Conservation (phyloP, 1,140 invertebrate species). For the Pinna nobilis region DNA sequence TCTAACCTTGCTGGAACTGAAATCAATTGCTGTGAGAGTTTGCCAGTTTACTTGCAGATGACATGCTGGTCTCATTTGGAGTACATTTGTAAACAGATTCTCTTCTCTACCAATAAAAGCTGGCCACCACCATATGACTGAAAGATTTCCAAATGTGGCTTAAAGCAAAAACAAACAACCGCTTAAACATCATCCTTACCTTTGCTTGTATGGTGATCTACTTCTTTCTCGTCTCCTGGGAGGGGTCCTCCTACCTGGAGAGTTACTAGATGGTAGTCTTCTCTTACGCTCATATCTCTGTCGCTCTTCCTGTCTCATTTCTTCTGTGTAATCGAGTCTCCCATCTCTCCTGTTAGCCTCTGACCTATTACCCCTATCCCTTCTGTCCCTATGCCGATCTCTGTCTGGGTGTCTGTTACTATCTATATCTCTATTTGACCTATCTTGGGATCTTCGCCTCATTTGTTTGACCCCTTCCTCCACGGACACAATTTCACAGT, state of each 20-base stretch:
- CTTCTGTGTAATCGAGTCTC: no score
- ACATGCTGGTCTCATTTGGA: no score
- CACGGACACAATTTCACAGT: conserved; percentile 20
- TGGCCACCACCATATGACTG: neutral
- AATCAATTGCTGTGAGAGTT: no score
- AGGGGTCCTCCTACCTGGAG: conserved; percentile 17
- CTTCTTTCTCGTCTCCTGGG: conserved; percentile 13
- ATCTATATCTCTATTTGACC: conserved; percentile 42
- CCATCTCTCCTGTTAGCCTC: no score
- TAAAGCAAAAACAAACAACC: neutral
- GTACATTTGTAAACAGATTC: no score
- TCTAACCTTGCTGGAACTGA: no score
- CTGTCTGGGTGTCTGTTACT: neutral
- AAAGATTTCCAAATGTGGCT: neutral
- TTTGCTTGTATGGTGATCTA: conserved; percentile 14
- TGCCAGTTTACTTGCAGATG: no score
- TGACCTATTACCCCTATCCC: conserved; percentile 1
- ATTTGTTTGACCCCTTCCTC: conserved; percentile 5
- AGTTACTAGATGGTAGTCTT: no score
- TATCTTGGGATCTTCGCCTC: conserved; percentile 43
- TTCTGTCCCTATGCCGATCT: neutral
- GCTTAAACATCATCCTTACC: neutral
- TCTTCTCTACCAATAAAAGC: no score
- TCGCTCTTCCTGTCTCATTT: conserved; percentile 12
- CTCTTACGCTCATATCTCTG: neutral